phyloP scores from a whole-genome alignment of 2,888 invertebrate species.

The Dendrolimus pini region DNA sequence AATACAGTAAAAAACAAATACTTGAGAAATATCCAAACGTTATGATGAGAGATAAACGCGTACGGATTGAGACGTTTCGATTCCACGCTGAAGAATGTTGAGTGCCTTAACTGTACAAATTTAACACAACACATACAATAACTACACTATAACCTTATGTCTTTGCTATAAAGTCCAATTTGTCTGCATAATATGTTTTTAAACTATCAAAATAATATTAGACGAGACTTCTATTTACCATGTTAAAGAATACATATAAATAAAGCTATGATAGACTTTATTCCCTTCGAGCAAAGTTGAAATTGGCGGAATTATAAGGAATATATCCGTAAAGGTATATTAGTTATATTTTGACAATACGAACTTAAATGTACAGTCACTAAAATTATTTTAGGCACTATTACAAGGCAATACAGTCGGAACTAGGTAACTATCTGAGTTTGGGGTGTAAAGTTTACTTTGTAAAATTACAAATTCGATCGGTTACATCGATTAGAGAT shows the following conservation, averaged over 20 bases:
- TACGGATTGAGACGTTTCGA: slow-evolving; percentile 60
- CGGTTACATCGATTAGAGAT: slow-evolving; percentile 60
- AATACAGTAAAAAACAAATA: not conserved
- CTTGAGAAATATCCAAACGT: slow-evolving; percentile 10
- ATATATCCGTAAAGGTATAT: not conserved
- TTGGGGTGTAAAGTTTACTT: not conserved
- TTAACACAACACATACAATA: not conserved
- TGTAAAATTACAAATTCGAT: slow-evolving; percentile 22
- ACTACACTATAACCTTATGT: not conserved
- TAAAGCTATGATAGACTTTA: not conserved
- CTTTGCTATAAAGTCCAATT: not conserved
- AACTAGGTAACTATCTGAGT: not conserved
- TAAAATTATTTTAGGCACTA: not conserved
- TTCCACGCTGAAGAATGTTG: slow-evolving; percentile 51
- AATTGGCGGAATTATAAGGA: not conserved
- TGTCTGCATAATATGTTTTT: not conserved
- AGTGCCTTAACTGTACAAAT: slow-evolving; percentile 15
- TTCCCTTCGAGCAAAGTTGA: not conserved
- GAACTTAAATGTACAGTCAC: not conserved
- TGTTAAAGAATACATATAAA: not conserved
- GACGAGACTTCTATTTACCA: not conserved
- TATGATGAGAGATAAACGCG: slow-evolving; percentile 47
- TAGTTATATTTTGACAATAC: not conserved
- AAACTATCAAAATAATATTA: not conserved
- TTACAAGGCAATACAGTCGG: not conserved